These are phyloP conservation scores for Whitmania pigra DNA, from an alignment of 1,140 invertebrate genomes.

Conservation along the genomic window DNA sequence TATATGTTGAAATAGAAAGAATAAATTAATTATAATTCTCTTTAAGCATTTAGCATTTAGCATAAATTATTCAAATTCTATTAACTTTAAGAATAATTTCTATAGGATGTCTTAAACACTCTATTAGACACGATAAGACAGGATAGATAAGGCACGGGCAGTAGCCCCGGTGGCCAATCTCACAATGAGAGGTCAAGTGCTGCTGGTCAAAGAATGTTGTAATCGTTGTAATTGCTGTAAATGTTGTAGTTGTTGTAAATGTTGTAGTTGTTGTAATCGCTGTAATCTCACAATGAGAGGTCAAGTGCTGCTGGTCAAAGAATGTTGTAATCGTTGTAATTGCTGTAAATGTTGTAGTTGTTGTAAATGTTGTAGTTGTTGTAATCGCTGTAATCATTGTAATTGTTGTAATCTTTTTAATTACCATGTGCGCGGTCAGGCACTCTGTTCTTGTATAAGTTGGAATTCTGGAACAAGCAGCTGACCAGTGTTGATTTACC, in stretches of 20 bases:
- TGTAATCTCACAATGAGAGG: no score
- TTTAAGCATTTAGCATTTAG: no score
- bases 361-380: neutral
- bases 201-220: neutral
- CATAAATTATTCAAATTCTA: no score
- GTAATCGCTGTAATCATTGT: neutral
- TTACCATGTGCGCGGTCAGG: no score
- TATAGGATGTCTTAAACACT: neutral
- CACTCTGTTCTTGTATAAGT: constrained; percentile 40
- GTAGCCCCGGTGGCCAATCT: no score
- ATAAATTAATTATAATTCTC: neutral
- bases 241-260: neutral
- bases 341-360: neutral
- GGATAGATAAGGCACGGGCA: no score
- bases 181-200: no score
- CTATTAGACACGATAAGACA: neutral
- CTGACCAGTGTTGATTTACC: constrained; percentile 46
- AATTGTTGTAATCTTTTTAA: no score
- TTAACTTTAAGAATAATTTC: no score
- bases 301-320: neutral
- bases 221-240: no score
- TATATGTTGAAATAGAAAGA: no score
- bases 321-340: neutral
- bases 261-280: neutral
- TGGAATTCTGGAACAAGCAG: constrained; percentile 41